A percentile compares a stretch with the other conserved stretches of the same genome.
phyloP scores from a whole-genome alignment of 2,797 vertebrate genomes.

The Argyrosomus regius region DNA sequence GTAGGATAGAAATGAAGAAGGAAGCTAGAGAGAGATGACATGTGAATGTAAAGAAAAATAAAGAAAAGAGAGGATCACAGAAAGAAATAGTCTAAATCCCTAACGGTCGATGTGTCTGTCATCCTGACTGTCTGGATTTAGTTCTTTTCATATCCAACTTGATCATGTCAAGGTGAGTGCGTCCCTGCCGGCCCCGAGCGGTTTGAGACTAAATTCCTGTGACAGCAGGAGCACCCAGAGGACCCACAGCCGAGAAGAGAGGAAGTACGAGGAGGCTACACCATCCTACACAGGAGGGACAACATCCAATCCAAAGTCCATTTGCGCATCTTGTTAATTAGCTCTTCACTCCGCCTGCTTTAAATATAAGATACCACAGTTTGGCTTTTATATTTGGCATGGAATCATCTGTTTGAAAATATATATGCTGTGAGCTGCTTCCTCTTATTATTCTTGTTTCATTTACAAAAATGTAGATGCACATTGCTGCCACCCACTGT shows the following conservation, averaged over 20 bases:
- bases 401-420: neutral
- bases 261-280: neutral
- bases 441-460: neutral
- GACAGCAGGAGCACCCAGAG: conserved; percentile 71
- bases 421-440: neutral
- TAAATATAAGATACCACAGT: neutral
- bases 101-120: conserved; percentile 34
- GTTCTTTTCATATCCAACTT: conserved; percentile 61
- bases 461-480: neutral
- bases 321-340: conserved; percentile 18
- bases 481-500: neutral
- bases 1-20: too few species aligned
- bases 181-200: conserved; percentile 32
- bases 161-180: conserved; percentile 73
- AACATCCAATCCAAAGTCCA: conserved; percentile 21
- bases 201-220: conserved; percentile 63
- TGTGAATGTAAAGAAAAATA: too few species aligned
- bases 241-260: conserved; percentile 38
- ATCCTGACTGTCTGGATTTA: conserved; percentile 49
- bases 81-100: conserved; percentile 26
- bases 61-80: neutral
- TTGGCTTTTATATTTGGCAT: neutral
- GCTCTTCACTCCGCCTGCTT: neutral
- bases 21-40: neutral
- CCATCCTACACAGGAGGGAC: conserved; percentile 14